Evolutionary conservation across 1,140 invertebrate species (phyloP).

Genomic region (honey bee (Apis mellifera)): DNA sequence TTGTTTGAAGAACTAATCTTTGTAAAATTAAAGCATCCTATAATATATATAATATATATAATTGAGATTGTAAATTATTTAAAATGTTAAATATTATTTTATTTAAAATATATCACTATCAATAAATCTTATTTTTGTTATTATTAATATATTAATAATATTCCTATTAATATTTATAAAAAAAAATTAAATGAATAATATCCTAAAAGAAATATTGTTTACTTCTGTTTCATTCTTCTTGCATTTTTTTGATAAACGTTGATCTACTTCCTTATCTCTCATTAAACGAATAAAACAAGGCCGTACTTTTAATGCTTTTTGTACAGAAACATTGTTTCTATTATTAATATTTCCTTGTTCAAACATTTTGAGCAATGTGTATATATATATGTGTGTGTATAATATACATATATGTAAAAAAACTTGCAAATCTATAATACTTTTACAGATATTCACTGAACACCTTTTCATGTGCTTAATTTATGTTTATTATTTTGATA

Average conservation of each 20-base stretch:
- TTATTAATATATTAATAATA: not conserved
- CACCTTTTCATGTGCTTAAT: constrained; percentile 12
- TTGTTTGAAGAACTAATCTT: constrained; percentile 95
- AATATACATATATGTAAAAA: not conserved
- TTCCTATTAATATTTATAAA: not conserved
- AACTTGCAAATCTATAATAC: constrained; percentile 7
- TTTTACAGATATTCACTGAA: constrained; percentile 1
- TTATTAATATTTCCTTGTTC: constrained; percentile 18
- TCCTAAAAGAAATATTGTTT: constrained; percentile 38
- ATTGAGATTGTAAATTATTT: constrained; percentile 3
- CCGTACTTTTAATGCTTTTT: constrained; percentile 60
- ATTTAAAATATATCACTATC: not conserved
- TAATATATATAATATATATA: constrained; percentile 31
- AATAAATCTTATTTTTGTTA: not conserved
- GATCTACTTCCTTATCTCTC: constrained; percentile 74
- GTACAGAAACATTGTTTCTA: constrained; percentile 18
- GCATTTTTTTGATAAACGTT: constrained; percentile 74
- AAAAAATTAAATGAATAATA: constrained; percentile 4
- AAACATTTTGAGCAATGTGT: constrained; percentile 44
- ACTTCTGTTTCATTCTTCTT: constrained; percentile 73
- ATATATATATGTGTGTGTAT: not conserved
- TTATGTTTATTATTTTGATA: constrained; percentile 9
- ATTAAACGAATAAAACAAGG: constrained; percentile 74
- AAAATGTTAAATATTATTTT: no score
- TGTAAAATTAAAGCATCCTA: constrained; percentile 96